Evolutionary conservation across 1,140 invertebrate genomes (phyloP), one percentile per base, ranked within the genome.

Genomic region (Penaeus japonicus): DNA sequence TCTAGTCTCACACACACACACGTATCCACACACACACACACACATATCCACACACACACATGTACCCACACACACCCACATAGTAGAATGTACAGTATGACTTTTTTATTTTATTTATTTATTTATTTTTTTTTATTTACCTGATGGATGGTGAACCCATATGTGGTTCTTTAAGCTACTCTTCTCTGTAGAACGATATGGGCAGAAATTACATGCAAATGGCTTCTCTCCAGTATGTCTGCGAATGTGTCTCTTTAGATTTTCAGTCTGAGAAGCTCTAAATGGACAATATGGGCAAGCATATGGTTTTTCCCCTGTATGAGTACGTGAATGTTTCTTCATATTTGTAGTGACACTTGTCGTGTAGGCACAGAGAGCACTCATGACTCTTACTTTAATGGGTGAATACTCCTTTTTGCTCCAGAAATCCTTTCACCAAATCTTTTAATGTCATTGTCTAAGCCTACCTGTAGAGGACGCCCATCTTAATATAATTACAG

Each of bases 181-280:
- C 79, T 83, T 88, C 86, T 83, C 80, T n/a, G 39, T 88, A 32
- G 79, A 81, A 55, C 86, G 79, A 54, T 88, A 88, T 32, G 81
- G 54, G 83, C 86, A 88, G 55, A 54, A 75, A 55, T 24, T 55
- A 82, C 86, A 88, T 7, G 86, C 79, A 59, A 70, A 88, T n/a
- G 86, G 86, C 30, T 83, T 88, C 55, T 88, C 86, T 18, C 86
- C 85, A 27, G 85, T 87, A 65, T 87, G 85, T 70, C 77, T 87
- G 54, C 85, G 85, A 70, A 87, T 87, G 39, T 87, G 85, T 54
- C 85, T 80, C 54, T 87, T 87, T 35, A 87, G 39, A 22, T 87
- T 87, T 65, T 87, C 85, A n/a, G 85, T 87, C 55, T 87, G 85
- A 79, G 85, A 81, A 32, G 85, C 85, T 87, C 85, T 79, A 39